Base-by-base conservation (phyloP, 2,888 invertebrate species). In the Eristalinus sepulchralis region DNA sequence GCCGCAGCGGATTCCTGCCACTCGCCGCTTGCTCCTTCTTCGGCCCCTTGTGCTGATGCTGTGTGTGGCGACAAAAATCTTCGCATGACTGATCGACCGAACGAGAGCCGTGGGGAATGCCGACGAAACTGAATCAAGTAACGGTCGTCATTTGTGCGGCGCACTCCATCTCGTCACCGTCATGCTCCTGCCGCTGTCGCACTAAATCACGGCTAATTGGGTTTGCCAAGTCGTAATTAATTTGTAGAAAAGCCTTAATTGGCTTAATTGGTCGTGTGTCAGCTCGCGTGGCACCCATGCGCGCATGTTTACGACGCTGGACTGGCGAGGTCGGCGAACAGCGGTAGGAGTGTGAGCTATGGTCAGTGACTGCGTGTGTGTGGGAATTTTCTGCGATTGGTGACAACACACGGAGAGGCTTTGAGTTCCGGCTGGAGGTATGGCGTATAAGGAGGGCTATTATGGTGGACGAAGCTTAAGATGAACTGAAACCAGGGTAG, bases 221-320 rank as follows among this genome's bases (percentile, higher is more conserved):
- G 66, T 76, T 55, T 81, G 31, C 71, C 59, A 66, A 59, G 62
- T 72, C 71, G 71, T 83, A 83, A 83, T 83, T 86, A 83, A 86
- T 86, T 86, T 86, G 86, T 86, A 66, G 47, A 17, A 86, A 78
- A 86, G 62, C 68, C 85, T 86, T 86, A 86, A 86, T 86, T 86
- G 85, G 85, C 70, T 78, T 86, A 82, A 86, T 86, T 86, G 85
- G 82, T 73, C 39, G 57, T 76, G 72, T 70, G 57, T 71, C 63
- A 57, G 67, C 64, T 76, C 63, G 75, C 80, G 75, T 81, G 71
- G 53, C 31, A n/a, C 55, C 66, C 82, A 11, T 77, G 39, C 53
- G 39, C 62, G 60, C 27, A 55, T 70, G 70, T 80, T 83, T 83
- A 83, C 64, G 75, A 60, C 64, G 68, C n/a, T n/a, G n/a, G n/a